A percentile compares a stretch with the other conserved stretches of the same genome.
These are phyloP conservation scores for Ia io DNA, from an alignment of 2,113 vertebrate genomes.

Conservation along the genomic window DNA sequence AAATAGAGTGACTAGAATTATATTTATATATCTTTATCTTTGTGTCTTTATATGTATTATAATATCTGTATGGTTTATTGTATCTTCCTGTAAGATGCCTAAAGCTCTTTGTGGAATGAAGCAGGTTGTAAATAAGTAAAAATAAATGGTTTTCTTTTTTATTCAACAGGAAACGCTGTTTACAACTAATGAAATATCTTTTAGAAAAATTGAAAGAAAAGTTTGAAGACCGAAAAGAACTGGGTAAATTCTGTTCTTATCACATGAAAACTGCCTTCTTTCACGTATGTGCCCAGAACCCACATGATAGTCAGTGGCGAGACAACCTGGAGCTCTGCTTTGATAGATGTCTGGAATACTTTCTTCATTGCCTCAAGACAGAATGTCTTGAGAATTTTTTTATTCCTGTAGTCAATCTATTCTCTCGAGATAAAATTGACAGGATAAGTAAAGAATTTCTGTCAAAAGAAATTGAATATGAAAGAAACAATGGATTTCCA, in stretches of 20 bases:
- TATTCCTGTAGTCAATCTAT: constrained; percentile 86
- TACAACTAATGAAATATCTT: constrained; percentile 92
- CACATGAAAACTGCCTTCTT: constrained; percentile 89
- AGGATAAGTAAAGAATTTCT: constrained; percentile 67
- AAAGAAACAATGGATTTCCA: constrained; percentile 83
- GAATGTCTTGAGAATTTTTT: constrained; percentile 86
- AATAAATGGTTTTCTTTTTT: constrained; percentile 31
- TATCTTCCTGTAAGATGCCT: neutral
- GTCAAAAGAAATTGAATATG: constrained; percentile 69
- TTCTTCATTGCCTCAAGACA: constrained; percentile 77
- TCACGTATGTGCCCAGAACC: constrained; percentile 78
- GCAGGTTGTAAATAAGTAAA: neutral
- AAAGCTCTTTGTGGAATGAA: neutral
- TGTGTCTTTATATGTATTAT: neutral
- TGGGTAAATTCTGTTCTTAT: constrained; percentile 88
- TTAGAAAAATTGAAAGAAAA: constrained; percentile 84
- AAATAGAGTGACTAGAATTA: neutral
- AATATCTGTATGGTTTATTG: neutral
- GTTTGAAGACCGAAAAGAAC: constrained; percentile 57
- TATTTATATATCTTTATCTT: neutral
- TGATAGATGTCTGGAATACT: constrained; percentile 77
- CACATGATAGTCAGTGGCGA: constrained; percentile 82
- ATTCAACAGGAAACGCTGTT: constrained; percentile 86
- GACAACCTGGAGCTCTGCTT: constrained; percentile 81
- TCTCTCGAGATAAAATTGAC: constrained; percentile 64